Evolutionary conservation across 2,888 invertebrate species (phyloP), one percentile per base, ranked within the genome.

Genomic region (Trypoxylon attenuatum): DNA sequence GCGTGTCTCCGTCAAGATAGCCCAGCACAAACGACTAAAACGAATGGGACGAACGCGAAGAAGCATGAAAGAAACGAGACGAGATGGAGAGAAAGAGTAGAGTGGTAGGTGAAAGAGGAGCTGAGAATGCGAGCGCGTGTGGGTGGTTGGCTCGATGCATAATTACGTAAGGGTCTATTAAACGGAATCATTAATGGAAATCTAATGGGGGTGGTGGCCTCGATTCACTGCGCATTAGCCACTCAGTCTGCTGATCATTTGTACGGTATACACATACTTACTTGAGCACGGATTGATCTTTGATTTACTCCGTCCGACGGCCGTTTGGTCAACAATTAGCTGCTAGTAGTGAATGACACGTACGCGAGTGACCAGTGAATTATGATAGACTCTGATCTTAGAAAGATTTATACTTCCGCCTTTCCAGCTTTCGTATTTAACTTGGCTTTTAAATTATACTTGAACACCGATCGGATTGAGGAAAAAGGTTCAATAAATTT

Each of bases 101-200:
- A 0, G 27, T 27, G 16, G 22, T 27, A 22, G 33, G 15, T 25
- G 25, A 39, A 52, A 19, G 49, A 38, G 42, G 42, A 41, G 49
- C 21, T 15, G 50, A 58, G n/a, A n/a, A n/a, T 55, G 59, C 46
- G 54, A 65, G 33, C 50, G 43, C 54, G 76, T 75, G 79, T 79
- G 74, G 79, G 78, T 69, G 77, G 64, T 53, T 61, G n/a, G n/a
- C n/a, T n/a, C 63, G 46, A 53, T 55, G 78, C 67, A 72, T 74
- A 78, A 79, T 79, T 79, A 78, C 69, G 72, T 72, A 77, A 79
- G 69, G 69, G 51, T 57, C 73, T 69, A 79, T 79, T 74, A 79
- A 65, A 78, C 68, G 64, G 67, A 77, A 77, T 80, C 78, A 69
- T 77, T 79, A 79, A 77, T 78, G 68, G 71, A 72, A 73, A 77